Conservation (phyloP, 1,140 invertebrate genomes). For the Drosophila parvula region DNA sequence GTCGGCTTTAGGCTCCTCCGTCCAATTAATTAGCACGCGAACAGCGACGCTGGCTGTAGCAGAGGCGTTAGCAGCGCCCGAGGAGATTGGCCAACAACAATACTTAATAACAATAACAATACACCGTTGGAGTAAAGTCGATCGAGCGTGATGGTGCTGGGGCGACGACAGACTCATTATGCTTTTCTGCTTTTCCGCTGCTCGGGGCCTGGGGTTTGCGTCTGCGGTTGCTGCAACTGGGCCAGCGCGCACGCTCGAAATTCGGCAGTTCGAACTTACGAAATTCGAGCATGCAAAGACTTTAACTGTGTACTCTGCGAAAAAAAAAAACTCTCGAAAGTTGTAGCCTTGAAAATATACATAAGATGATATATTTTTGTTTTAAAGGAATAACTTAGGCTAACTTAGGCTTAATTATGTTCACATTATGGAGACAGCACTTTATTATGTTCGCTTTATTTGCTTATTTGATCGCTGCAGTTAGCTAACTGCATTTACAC, state of each 20-base stretch:
- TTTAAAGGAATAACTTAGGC: no score
- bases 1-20: slow-evolving; percentile 29
- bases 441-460: slow-evolving; percentile 22
- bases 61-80: not conserved
- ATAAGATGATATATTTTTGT: not conserved
- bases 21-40: slow-evolving; percentile 30
- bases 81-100: slow-evolving; percentile 60
- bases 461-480: slow-evolving; percentile 28
- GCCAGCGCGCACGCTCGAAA: slow-evolving; percentile 40
- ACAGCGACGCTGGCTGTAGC: slow-evolving; percentile 5
- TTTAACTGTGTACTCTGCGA: not conserved
- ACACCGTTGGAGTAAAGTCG: slow-evolving; percentile 56
- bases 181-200: slow-evolving; percentile 14
- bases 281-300: slow-evolving; percentile 12
- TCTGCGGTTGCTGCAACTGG: slow-evolving; percentile 64
- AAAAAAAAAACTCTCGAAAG: not conserved
- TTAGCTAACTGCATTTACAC: slow-evolving; percentile 57
- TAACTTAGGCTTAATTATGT: no score
- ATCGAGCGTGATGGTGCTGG: slow-evolving; percentile 35
- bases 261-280: slow-evolving; percentile 7
- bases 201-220: slow-evolving; percentile 30
- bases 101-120: slow-evolving; percentile 25
- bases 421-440: not conserved
- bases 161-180: slow-evolving; percentile 2
- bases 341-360: not conserved